These are phyloP conservation scores for Actinia equina DNA, from an alignment of 64 coral and sea anemone genomes.

Conservation along the genomic window DNA sequence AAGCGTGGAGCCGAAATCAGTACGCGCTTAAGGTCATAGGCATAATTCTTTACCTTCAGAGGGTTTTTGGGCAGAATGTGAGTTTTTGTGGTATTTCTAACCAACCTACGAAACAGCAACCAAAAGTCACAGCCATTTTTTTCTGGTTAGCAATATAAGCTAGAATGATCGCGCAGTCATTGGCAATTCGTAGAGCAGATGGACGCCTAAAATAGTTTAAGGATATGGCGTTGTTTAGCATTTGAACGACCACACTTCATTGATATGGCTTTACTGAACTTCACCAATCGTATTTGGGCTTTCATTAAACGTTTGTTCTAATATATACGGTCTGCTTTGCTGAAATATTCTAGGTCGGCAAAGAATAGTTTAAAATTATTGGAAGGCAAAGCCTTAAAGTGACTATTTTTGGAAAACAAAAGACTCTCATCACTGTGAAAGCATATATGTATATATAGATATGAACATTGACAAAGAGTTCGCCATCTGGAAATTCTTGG, in stretches of 20 bases:
- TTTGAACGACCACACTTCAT: neutral
- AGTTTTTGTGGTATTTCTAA: neutral
- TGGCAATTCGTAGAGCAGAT: neutral
- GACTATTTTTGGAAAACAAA: neutral
- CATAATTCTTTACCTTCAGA: neutral
- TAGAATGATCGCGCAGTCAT: neutral
- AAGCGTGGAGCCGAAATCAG: neutral
- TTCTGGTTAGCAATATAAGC: too few relatives aligned
- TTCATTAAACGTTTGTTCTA: neutral
- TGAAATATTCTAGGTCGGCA: neutral
- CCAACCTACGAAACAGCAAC: neutral
- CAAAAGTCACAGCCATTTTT: too few relatives aligned
- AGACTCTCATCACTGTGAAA: neutral
- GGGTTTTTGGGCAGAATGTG: neutral
- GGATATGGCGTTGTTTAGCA: neutral
- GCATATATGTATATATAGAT: neutral
- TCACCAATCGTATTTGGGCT: neutral
- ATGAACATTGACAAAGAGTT: neutral
- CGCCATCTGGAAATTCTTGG: conserved; percentile 23
- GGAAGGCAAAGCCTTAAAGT: neutral
- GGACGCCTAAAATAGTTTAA: neutral
- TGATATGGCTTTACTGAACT: neutral
- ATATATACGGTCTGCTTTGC: neutral
- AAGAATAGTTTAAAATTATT: neutral
- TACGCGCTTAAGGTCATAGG: neutral